A percentile compares a stretch with the other conserved stretches of the same genome.
These are phyloP conservation scores for Porites australiensis DNA, from an alignment of 64 coral and sea anemone genomes.

Conservation along the genomic window DNA sequence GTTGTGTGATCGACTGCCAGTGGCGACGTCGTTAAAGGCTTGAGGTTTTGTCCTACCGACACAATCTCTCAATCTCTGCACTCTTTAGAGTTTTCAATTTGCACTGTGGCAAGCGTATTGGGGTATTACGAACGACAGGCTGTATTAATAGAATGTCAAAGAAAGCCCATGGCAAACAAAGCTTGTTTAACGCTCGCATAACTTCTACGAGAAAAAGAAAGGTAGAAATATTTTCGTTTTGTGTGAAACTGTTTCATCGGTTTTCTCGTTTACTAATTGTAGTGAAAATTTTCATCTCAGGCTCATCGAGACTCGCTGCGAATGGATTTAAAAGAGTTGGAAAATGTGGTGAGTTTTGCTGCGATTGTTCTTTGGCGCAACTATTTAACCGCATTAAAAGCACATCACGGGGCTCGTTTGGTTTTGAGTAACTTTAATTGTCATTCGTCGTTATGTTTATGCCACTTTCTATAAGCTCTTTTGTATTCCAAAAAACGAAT, in stretches of 20 bases:
- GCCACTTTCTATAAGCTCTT: not conserved
- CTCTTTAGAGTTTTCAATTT: not conserved
- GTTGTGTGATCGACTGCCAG: not conserved
- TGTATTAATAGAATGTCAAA: slow-evolving; percentile 42
- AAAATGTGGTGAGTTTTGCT: slow-evolving; percentile 68
- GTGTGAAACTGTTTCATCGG: not conserved
- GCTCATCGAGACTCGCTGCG: slow-evolving; percentile 73
- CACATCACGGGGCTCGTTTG: not conserved
- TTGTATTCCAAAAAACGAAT: slow-evolving; percentile 2
- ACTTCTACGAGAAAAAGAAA: slow-evolving; percentile 22
- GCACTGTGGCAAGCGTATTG: not conserved
- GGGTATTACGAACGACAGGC: not conserved
- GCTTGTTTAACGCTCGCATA: not conserved
- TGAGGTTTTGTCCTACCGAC: not conserved
- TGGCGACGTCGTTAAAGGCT: not conserved
- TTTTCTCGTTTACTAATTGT: not conserved
- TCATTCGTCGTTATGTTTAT: not conserved
- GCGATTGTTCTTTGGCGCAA: not conserved
- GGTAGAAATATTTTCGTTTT: not conserved
- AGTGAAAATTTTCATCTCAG: slow-evolving; percentile 18
- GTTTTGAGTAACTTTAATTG: not conserved
- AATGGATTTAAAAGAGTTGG: slow-evolving; percentile 80
- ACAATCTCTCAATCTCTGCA: not conserved
- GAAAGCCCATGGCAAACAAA: slow-evolving; percentile 16
- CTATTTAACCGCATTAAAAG: not conserved